Conservation (phyloP, 2,797 vertebrate species). For the Fringilla coelebs region DNA sequence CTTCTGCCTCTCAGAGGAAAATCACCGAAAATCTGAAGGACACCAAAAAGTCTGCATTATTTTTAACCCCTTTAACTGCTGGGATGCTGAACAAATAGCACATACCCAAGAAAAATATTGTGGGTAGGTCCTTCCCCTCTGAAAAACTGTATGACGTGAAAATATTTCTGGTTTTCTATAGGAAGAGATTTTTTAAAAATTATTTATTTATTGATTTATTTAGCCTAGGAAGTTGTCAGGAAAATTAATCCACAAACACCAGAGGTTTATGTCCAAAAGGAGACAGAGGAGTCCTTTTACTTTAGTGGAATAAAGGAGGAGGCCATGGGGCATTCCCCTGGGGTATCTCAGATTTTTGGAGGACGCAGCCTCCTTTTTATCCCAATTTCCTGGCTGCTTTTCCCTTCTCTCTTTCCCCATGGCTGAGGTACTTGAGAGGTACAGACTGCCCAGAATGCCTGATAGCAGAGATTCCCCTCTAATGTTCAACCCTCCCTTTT, state of each 20-base stretch:
- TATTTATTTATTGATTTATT: not conserved
- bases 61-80: not conserved
- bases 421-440: not conserved
- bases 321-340: not conserved
- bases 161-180: not conserved
- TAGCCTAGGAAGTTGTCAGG: not conserved
- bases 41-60: not conserved
- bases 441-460: not conserved
- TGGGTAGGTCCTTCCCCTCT: not conserved
- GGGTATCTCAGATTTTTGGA: not conserved
- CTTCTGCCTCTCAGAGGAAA: not conserved
- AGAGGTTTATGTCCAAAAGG: not conserved
- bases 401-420: not conserved
- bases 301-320: not conserved
- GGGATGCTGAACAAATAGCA: not conserved
- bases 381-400: accelerated
- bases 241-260: not conserved
- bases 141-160: accelerated
- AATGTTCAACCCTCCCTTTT: not conserved
- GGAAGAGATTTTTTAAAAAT: not conserved
- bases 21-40: not conserved
- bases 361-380: not conserved
- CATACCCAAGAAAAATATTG: not conserved
- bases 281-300: not conserved
- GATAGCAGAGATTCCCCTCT: not conserved